Evolutionary conservation across 1,140 invertebrate genomes (phyloP).

Genomic region (Ceratoteleas bidentatus): DNA sequence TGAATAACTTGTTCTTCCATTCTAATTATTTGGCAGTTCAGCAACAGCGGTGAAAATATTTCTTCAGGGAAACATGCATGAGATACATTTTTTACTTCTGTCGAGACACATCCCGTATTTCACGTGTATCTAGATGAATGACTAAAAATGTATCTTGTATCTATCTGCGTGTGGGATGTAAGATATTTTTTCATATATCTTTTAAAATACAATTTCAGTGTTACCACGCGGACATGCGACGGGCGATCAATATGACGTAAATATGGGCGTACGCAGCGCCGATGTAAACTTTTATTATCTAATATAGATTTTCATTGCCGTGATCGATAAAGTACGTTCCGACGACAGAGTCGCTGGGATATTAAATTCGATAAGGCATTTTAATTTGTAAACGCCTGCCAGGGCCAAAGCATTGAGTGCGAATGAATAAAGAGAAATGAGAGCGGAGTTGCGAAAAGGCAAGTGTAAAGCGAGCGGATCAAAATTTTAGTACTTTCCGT

Average conservation of each 20-base stretch:
- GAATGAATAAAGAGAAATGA: slow-evolving; percentile 39
- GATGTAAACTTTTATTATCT: slow-evolving; percentile 45
- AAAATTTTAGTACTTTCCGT: slow-evolving; percentile 57
- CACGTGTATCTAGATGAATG: slow-evolving; percentile 50
- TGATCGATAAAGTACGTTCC: slow-evolving; percentile 32
- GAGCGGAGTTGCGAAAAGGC: slow-evolving; percentile 23
- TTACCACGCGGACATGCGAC: slow-evolving; percentile 6
- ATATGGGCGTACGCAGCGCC: slow-evolving; percentile 22
- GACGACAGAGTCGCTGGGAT: slow-evolving; percentile 14
- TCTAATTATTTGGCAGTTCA: slow-evolving; percentile 32
- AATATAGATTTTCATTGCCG: slow-evolving; percentile 45
- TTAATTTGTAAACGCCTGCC: slow-evolving; percentile 52
- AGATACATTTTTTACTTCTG: slow-evolving; percentile 36
- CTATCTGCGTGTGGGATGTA: slow-evolving; percentile 8
- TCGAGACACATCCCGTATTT: slow-evolving; percentile 36
- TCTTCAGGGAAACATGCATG: slow-evolving; percentile 25
- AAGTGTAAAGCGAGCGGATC: slow-evolving; percentile 52
- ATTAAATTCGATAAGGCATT: slow-evolving; percentile 51
- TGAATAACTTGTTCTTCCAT: no score
- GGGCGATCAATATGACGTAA: slow-evolving; percentile 46
- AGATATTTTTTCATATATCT: slow-evolving; percentile 45
- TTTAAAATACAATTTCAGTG: slow-evolving; percentile 41
- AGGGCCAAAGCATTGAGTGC: slow-evolving; percentile 18
- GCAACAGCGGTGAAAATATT: slow-evolving; percentile 12
- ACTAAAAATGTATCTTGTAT: slow-evolving; percentile 52